Evolutionary conservation across 2,113 vertebrate species (phyloP), one percentile per base, ranked within the genome.

Genomic region (Campylorhamphus procurvoides): DNA sequence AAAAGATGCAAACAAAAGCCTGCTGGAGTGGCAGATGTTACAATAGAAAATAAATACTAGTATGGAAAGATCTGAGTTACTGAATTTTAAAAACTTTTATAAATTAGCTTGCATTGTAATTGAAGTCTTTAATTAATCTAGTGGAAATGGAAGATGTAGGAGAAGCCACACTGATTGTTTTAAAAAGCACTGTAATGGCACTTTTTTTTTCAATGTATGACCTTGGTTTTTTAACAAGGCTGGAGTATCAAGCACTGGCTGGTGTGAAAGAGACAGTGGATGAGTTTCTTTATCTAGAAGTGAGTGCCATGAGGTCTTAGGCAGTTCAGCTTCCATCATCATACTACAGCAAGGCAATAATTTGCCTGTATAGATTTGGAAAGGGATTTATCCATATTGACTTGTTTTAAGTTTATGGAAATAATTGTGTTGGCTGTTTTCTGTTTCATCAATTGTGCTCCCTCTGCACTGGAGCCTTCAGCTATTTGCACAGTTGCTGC

Each of bases 1-100:
- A 79, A 69, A 83, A 68, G 52, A 52, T 76, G 68, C 47, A 93
- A 95, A 90, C 52, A 90, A 92, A 87, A 92, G 64, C 86, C 60
- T 90, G 27, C 47, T 24, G 11, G 74, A 80, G 76, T 69, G 52
- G 47, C 39, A 72, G 58, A 52, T 49, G 46, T 72, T 95, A 82
- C 62, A 87, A 60, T 18, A 85, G 66, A 69, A 84, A 91, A 82
- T 64, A 84, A 91, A 72, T 53, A 60, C 39, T 35, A 25, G 29
- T 50, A 79, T 82, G 58, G 53, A 69, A 83, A 46, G 44, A 84
- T 63, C 39, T 23, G 69, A 66, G 16, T 96, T 85, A 53, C 19
- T 76, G 78, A 62, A 86, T 89, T 90, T 77, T 62, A 77, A 90
- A 86, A 94, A 72, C 47, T 60, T 91, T 20, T 25, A 12, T 63